Evolutionary conservation across 2,797 vertebrate genomes (phyloP).

Genomic region (Neostethus bicornis): DNA sequence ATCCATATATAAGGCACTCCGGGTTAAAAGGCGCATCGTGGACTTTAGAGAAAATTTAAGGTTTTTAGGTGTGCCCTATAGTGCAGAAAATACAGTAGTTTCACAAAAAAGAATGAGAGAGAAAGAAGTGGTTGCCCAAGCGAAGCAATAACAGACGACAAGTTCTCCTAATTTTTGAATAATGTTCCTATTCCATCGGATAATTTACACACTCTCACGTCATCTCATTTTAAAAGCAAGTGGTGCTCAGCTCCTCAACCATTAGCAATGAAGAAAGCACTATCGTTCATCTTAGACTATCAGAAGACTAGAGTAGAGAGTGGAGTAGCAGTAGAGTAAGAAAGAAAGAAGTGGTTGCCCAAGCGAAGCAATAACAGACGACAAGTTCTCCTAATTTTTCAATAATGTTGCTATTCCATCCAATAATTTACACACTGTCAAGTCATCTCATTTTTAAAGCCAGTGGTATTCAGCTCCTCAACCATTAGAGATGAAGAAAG

Average conservation of each 20-base stretch:
- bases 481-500: slow-evolving; percentile 23
- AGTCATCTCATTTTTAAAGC: slow-evolving; percentile 55
- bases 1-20: too few species aligned
- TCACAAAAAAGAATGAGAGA: too few species aligned
- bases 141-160: slow-evolving; percentile 28
- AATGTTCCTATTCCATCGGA: slow-evolving; percentile 50
- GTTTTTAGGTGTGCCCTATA: too few species aligned
- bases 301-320: too few species aligned
- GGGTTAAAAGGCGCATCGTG: too few species aligned
- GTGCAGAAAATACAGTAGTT: too few species aligned
- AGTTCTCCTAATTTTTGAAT: slow-evolving; percentile 43
- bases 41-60: too few species aligned
- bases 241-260: slow-evolving; percentile 30
- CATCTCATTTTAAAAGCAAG: slow-evolving; percentile 50
- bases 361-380: slow-evolving; percentile 25
- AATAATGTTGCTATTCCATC: slow-evolving; percentile 49
- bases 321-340: too few species aligned
- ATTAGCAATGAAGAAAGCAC: slow-evolving; percentile 18
- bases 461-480: slow-evolving; percentile 32
- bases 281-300: too few species aligned
- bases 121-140: slow-evolving; percentile 15
- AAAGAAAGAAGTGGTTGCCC: slow-evolving; percentile 20
- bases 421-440: slow-evolving; percentile 31
- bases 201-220: slow-evolving; percentile 39
- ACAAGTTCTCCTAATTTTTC: slow-evolving; percentile 42